These are phyloP conservation scores for Cyrtonyx montezumae DNA, from an alignment of 2,113 vertebrate species.

Conservation along the genomic window DNA sequence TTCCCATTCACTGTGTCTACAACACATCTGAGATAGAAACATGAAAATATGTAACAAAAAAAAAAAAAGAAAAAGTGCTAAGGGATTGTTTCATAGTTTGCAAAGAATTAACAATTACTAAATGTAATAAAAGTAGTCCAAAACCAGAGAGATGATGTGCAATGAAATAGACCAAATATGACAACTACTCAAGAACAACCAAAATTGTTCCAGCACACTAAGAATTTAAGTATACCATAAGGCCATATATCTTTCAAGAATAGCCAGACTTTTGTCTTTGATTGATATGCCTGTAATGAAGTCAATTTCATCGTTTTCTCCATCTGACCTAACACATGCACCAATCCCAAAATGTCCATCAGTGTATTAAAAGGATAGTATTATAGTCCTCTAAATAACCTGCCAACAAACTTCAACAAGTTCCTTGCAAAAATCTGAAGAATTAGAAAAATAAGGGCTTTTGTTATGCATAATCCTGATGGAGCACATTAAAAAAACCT, in stretches of 20 bases:
- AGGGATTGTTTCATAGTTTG: background rate
- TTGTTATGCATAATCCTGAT: background rate
- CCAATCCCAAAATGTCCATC: background rate
- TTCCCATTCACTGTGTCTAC: fast-evolving
- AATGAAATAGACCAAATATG: background rate
- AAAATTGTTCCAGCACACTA: background rate
- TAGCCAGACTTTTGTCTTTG: fast-evolving
- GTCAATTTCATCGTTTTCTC: background rate
- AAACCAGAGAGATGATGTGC: background rate
- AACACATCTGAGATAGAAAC: background rate
- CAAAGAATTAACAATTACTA: background rate
- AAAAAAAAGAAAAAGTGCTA: background rate
- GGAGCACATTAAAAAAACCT: background rate
- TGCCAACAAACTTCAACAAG: background rate
- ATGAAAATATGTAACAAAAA: background rate
- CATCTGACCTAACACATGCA: background rate
- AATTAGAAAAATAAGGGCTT: background rate
- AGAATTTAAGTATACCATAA: background rate
- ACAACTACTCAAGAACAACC: background rate
- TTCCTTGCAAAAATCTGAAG: background rate
- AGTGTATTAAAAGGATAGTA: background rate
- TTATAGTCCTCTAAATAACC: background rate
- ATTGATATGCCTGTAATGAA: background rate
- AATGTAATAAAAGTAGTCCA: background rate
- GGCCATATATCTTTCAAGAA: background rate